Percentiles rank a stretch among this genome's conserved stretches.
Evolutionary conservation across 2,113 vertebrate genomes (phyloP).

Genomic region (Larimichthys crocea): DNA sequence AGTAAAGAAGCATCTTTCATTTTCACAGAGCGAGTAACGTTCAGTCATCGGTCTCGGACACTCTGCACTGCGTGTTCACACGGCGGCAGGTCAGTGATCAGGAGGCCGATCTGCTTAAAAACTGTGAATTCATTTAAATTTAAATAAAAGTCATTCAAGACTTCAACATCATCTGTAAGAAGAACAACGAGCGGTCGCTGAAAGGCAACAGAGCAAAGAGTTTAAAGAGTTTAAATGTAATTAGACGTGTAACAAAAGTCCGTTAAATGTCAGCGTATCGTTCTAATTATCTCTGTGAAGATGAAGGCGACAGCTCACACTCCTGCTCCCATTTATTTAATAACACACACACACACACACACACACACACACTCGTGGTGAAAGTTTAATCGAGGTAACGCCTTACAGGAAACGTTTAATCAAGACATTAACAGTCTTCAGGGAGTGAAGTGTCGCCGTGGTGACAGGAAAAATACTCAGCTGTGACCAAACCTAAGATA

Average conservation of each 20-base stretch:
- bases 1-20: neutral
- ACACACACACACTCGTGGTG: neutral
- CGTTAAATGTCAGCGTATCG: constrained; percentile 19
- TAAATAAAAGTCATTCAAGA: neutral
- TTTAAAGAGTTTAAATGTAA: neutral
- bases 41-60: neutral
- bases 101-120: too few relatives aligned
- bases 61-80: neutral
- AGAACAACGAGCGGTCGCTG: neutral
- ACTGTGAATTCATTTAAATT: neutral
- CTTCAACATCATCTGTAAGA: too few relatives aligned
- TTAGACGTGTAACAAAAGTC: neutral
- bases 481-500: neutral
- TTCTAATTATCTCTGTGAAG: constrained; percentile 5
- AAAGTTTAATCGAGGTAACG: constrained; percentile 28
- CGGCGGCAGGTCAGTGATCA: neutral
- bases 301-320: constrained; percentile 7
- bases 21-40: neutral
- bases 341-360: neutral
- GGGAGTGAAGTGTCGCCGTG: neutral
- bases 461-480: neutral
- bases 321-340: constrained; percentile 16
- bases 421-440: neutral
- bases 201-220: neutral
- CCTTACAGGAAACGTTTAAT: constrained; percentile 33